These are phyloP conservation scores for Leguminivora glycinivorella DNA, from an alignment of 1,140 invertebrate species.

Conservation along the genomic window DNA sequence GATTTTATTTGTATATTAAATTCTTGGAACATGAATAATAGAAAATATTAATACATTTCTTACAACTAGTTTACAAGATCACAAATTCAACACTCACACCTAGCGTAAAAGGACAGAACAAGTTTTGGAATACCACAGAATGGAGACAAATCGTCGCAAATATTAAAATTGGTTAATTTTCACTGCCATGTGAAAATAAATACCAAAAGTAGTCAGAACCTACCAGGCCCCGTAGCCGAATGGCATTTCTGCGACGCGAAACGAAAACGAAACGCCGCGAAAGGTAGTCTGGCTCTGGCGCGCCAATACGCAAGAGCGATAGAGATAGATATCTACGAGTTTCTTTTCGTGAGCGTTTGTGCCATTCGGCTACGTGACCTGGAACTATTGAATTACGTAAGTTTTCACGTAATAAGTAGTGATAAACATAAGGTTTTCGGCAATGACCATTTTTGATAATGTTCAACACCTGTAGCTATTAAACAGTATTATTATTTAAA, in stretches of 20 bases:
- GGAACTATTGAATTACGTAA: neutral
- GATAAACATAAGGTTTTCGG: neutral
- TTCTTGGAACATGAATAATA: slow-evolving; percentile 71
- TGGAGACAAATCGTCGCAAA: slow-evolving; percentile 19
- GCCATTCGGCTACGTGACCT: too few relatives aligned
- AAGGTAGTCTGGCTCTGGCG: too few relatives aligned
- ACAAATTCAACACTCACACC: slow-evolving; percentile 64
- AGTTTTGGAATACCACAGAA: slow-evolving; percentile 26
- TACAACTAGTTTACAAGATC: slow-evolving; percentile 66
- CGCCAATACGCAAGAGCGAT: too few relatives aligned
- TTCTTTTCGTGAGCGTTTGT: too few relatives aligned
- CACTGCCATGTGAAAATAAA: neutral
- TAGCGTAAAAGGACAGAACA: slow-evolving; percentile 38
- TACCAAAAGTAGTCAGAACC: neutral
- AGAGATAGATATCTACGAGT: too few relatives aligned
- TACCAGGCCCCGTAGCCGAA: too few relatives aligned
- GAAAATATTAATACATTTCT: slow-evolving; percentile 77
- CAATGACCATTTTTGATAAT: neutral
- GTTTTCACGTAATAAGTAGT: neutral
- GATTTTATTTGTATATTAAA: slow-evolving; percentile 63
- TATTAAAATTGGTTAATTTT: slow-evolving; percentile 1
- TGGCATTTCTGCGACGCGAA: too few relatives aligned
- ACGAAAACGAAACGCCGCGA: too few relatives aligned
- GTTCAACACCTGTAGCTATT: neutral
- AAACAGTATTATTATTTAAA: neutral